Evolutionary conservation across 2,113 vertebrate species (phyloP), one percentile per base, ranked within the genome.

Genomic region (Anguilla japonica): DNA sequence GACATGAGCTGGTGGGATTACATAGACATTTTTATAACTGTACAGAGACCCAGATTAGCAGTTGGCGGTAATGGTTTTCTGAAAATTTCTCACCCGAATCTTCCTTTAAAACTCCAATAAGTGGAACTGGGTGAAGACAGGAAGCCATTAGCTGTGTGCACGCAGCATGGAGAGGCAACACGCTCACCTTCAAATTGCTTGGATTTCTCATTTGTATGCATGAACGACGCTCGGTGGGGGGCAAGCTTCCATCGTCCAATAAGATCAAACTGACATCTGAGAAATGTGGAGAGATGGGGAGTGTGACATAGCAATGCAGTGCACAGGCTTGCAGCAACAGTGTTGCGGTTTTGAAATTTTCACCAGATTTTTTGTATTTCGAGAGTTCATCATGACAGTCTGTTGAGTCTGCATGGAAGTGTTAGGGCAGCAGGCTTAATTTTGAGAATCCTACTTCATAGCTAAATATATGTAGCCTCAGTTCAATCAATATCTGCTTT

Each of bases 101-200:
- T 26, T 67, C 60, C 60, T 22, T 67, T 67, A 26, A 67, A 67
- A 26, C 60, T 67, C 60, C 20, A 67, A 26, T 26, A 67, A 26
- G 18, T 34, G 26, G 71, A 75, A n/a, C 26, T 34, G 71, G 92
- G 91, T 93, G 89, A 93, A 93, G 93, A 93, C 94, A 95, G 94
- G 93, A 94, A 96, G 93, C 89, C 93, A 95, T 95, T 95, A 94
- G 90, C 83, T 43, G 82, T 90, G 91, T 88, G 92, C 92, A 92
- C 91, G 91, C 92, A 92, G 92, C 89, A 89, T 93, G 88, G 93
- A 92, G 90, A 90, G 90, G 89, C 89, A 90, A 90, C 93, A 92
- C 93, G 92, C 93, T 95, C 91, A 93, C 88, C 92, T 94, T 94
- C 91, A 93, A 91, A 94, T 94, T 91, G 92, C 90, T 94, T 94